Base-by-base conservation (phyloP, 1,140 invertebrate species). In the Rhopalosiphum maidis region DNA sequence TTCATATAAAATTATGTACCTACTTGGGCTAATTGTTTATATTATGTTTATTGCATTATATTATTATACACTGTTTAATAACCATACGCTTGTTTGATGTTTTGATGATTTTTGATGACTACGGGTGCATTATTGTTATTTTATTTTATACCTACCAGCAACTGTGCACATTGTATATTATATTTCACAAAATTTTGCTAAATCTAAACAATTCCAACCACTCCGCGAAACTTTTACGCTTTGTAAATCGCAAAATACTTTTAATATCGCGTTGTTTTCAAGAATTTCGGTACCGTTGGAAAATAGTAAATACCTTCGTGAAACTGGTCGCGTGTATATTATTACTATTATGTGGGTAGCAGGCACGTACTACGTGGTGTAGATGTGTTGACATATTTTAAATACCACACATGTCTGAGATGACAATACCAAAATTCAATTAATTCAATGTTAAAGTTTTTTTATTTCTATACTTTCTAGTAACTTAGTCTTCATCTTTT, bases 361-460 rank as follows among this genome's bases (percentile, higher is more conserved):
- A n/a, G 15, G 15, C 60, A 77, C 60, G 60, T 77, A 4, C 25
- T 11, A 3, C 9, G 55, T 77, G 60, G 60, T 15, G 30, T 77
- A 77, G 60, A 77, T 77, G 60, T 77, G n/a, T 77, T 77, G 15
- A 35, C 60, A 77, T 77, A 77, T 77, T 77, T 77, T 77, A 77
- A 77, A 77, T 77, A 77, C 30, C 60, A 15, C 60, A 15, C 30
- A 77, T 77, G n/a, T n/a, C 15, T 77, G n/a, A 77, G 15, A 77
- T n/a, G 60, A 77, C 60, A n/a, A 77, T 15, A 77, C 30, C n/a
- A n/a, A 77, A 77, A 77, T 77, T 77, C 60, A 77, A 77, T 77
- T 77, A 77, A 77, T n/a, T 77, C 60, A n/a, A n/a, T 77, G 60
- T 77, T 77, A 6, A n/a, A 68, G 60, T 77, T 77, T 30, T 77